Base-by-base conservation (phyloP, 2,888 invertebrate genomes). In the Alentia gelatinosa region DNA sequence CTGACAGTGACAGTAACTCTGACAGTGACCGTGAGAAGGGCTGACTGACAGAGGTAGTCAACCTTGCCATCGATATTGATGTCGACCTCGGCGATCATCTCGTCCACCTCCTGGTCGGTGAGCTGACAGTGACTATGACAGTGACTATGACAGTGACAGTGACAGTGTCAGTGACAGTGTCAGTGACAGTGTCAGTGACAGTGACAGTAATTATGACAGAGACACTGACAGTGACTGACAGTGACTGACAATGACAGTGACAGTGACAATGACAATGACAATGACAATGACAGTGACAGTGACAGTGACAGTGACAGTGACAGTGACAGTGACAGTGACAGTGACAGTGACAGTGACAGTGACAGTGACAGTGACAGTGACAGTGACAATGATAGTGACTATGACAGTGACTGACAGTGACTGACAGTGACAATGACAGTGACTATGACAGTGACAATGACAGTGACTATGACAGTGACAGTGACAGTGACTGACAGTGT, bases 21-120 rank as follows among this genome's bases (percentile, higher is more conserved):
- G n/a, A n/a, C n/a, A n/a, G n/a, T n/a, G n/a, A n/a, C n/a, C n/a
- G 12, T 50, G 50, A 23, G 12, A 50, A 50, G 23, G 12, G 15
- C 50, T 15, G 23, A 83, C 89, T 89, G 30, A 92, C 92, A 92
- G 30, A 42, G 35, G 79, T 92, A 92, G 56, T 93, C 91, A 23
- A 93, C 93, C 74, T 92, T 93, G 15, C 93, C 93, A 68, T 93
- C 92, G 1, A 92, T 92, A 63, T 93, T 92, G 30, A 93, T 89
- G 74, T 93, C 93, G 19, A 93, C 92, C 88, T 93, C 93, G 42
- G 83, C 37, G 26, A 93, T 93, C 93, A 93, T 93, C 50, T 93
- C 93, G 83, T 93, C 93, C n/a, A 93, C 93, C 89, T 93, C 93
- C 26, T 88, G 42, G 23, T 92, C 93, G 0, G 92, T 92, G 47